Conservation (phyloP, 2,797 vertebrate genomes). For the Pempheris klunzingeri region DNA sequence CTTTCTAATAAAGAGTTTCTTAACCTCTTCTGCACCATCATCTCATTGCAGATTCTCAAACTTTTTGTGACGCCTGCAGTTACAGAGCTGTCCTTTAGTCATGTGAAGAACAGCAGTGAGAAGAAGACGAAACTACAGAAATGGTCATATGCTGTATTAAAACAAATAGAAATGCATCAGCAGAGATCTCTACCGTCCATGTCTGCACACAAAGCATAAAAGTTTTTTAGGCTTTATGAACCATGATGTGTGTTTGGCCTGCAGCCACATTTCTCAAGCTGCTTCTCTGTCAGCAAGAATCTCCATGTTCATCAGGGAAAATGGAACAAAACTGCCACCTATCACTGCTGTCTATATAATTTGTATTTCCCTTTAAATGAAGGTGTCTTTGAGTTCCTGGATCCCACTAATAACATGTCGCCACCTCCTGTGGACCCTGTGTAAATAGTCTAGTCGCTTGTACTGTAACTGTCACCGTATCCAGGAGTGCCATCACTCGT, state of each 20-base stretch:
- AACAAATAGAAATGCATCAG: slow-evolving; percentile 3
- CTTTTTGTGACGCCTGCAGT: neutral
- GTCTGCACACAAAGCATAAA: neutral
- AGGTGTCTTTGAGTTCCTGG: slow-evolving; percentile 45
- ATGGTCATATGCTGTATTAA: neutral
- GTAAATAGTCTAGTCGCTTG: slow-evolving; percentile 49
- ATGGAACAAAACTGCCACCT: slow-evolving; percentile 41
- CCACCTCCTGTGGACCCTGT: slow-evolving; percentile 29
- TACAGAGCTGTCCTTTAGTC: neutral
- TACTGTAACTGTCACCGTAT: slow-evolving; percentile 53
- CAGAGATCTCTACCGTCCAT: neutral
- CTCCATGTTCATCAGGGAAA: slow-evolving; percentile 22
- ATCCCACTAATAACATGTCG: slow-evolving; percentile 61
- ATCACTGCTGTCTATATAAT: slow-evolving; percentile 48
- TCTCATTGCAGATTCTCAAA: neutral
- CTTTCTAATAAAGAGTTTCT: neutral
- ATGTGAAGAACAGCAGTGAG: neutral
- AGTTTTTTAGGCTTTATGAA: neutral
- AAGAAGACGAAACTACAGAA: neutral
- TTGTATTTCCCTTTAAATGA: slow-evolving; percentile 55
- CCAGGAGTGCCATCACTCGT: slow-evolving; percentile 56
- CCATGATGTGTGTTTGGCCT: neutral
- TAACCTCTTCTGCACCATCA: neutral
- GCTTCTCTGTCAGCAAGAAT: slow-evolving; percentile 26
- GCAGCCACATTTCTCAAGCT: neutral